These are phyloP conservation scores for Ibidorhyncha struthersii DNA, from an alignment of 2,113 vertebrate species.

Conservation along the genomic window DNA sequence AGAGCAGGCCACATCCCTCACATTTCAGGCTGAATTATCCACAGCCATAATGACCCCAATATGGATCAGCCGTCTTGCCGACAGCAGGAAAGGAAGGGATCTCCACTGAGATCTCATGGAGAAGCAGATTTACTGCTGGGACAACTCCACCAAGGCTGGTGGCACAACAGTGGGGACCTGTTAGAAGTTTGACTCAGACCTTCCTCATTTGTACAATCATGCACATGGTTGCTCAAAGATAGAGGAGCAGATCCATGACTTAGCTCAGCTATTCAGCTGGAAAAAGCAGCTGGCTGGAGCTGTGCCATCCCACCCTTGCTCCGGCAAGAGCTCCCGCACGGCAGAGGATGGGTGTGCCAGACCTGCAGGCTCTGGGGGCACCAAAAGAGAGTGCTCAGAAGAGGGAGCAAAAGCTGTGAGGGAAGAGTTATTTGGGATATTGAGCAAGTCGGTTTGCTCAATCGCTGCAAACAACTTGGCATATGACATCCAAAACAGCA, in stretches of 20 bases:
- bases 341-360: not conserved
- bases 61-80: rapidly evolving
- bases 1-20: not conserved
- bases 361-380: too few relatives aligned
- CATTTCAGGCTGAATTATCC: not conserved
- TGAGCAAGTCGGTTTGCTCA: not conserved
- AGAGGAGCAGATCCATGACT: not conserved
- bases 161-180: not conserved
- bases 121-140: not conserved
- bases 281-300: not conserved
- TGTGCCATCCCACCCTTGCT: not conserved
- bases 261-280: rapidly evolving
- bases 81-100: not conserved
- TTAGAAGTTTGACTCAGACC: not conserved
- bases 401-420: not conserved
- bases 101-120: not conserved
- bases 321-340: rapidly evolving
- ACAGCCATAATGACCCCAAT: rapidly evolving
- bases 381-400: not conserved
- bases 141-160: not conserved
- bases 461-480: not conserved
- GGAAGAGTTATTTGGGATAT: not conserved
- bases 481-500: not conserved
- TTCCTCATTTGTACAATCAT: rapidly evolving
- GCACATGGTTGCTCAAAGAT: not conserved